phyloP scores from a whole-genome alignment of 2,797 vertebrate genomes.

The Melanogrammus aeglefinus region DNA sequence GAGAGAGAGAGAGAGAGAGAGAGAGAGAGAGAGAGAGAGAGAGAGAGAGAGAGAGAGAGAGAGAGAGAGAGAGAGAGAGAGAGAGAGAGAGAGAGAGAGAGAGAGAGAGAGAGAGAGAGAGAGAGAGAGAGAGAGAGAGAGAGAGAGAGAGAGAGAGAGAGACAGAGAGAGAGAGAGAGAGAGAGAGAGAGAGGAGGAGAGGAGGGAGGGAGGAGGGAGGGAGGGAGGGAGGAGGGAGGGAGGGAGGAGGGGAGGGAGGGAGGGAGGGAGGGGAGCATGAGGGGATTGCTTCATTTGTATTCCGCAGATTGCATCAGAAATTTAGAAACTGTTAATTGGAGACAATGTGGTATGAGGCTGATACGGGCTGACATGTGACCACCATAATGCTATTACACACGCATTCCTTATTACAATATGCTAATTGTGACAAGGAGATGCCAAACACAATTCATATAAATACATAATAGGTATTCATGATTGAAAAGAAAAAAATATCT shows the following conservation, averaged over 20 bases:
- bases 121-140: no score
- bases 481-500: background rate
- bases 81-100: background rate
- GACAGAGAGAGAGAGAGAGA: slow-evolving; percentile 21
- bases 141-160: slow-evolving; percentile 18
- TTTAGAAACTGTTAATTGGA: slow-evolving; percentile 68
- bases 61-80: background rate
- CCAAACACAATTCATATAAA: slow-evolving; percentile 43
- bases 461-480: slow-evolving; percentile 38
- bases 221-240: background rate
- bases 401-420: slow-evolving; percentile 56
- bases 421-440: slow-evolving; percentile 50
- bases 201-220: slow-evolving; percentile 13
- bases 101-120: no score
- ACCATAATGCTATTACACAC: slow-evolving; percentile 59
- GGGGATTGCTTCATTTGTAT: slow-evolving; percentile 68
- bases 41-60: background rate
- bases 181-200: background rate
- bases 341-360: slow-evolving; percentile 63
- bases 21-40: background rate
- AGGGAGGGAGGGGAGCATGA: slow-evolving; percentile 18
- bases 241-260: background rate
- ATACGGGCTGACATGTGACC: slow-evolving; percentile 64
- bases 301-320: slow-evolving; percentile 68
- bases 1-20: slow-evolving; percentile 17